These are phyloP conservation scores for Isoperla grammatica DNA, from an alignment of 2,888 invertebrate species.

Conservation along the genomic window DNA sequence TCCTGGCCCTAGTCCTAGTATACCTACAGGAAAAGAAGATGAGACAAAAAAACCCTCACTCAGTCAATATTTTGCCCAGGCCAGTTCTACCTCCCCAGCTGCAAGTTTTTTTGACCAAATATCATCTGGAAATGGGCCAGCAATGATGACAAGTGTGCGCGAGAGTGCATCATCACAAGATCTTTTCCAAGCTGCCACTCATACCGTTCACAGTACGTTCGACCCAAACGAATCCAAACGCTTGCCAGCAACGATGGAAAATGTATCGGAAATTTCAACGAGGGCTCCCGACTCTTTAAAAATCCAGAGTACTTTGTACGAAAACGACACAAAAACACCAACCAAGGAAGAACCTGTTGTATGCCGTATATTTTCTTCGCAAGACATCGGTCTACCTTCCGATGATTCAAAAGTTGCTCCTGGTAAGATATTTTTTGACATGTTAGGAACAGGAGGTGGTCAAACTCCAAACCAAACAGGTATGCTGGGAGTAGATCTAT, in stretches of 20 bases:
- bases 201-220: background rate
- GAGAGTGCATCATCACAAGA: conserved; percentile 34
- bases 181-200: conserved; percentile 27
- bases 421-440: conserved; percentile 46
- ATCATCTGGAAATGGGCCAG: conserved; percentile 32
- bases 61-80: conserved; percentile 30
- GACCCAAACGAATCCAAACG: background rate
- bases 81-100: conserved; percentile 28
- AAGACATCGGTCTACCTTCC: conserved; percentile 32
- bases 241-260: conserved; percentile 17
- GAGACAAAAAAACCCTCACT: conserved; percentile 26
- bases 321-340: conserved; percentile 21
- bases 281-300: conserved; percentile 6
- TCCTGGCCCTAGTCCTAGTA: too few relatives aligned
- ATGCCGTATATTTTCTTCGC: conserved; percentile 46
- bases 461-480: conserved; percentile 5
- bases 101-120: conserved; percentile 37
- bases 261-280: conserved; percentile 7
- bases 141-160: conserved; percentile 36
- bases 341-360: conserved; percentile 44
- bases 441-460: conserved; percentile 39
- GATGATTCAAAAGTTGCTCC: conserved; percentile 34
- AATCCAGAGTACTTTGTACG: conserved; percentile 21
- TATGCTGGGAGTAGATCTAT: conserved; percentile 38
- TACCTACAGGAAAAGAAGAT: background rate